Evolutionary conservation across 2,113 vertebrate species (phyloP), one percentile per base, ranked within the genome.

Genomic region (Hyperoodon ampullatus): DNA sequence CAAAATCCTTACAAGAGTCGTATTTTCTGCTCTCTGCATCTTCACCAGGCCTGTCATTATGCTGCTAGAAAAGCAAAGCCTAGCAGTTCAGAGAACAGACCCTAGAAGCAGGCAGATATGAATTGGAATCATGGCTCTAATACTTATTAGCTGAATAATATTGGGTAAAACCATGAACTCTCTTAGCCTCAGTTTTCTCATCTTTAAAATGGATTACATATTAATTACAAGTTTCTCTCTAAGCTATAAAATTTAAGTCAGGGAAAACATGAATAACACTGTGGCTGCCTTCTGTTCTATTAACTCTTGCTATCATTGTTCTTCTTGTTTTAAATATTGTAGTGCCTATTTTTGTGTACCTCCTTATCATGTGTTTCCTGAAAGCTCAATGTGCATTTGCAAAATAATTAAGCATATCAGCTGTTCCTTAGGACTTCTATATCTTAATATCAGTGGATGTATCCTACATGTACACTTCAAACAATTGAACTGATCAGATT

Each of bases 11-110:
- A 42, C 7, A 50, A 30, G 11, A 7, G 68, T 61, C 8, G 4
- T 60, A 7, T n/a, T 42, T 88, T 21, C 8, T 24, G 6, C 75
- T 33, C 0, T 55, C 39, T 33, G 0, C 12, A 9, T 50, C n/a
- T 4, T 61, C 9, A 19, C 23, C 1, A 24, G 26, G 3, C 10
- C 8, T 33, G 1, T 1, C 23, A 13, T 2, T 1, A 4, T 82
- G 15, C 3, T 35, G 1, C 3, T 33, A 39, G 33, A 84, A 35
- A 28, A 35, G 44, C 72, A 44, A 10, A 78, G 19, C 1, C 8
- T 18, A 50, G 12, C 2, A 13, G 5, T 16, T 88, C 24, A 58
- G 21, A 70, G 26, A 72, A 44, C 23, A 74, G 8, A 42, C 1
- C 5, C 21, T 16, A 1, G 3, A 3, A 9, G 10, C 5, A 61